Conservation (phyloP, 2,888 invertebrate genomes). For the Hemicrepidius hirtus region DNA sequence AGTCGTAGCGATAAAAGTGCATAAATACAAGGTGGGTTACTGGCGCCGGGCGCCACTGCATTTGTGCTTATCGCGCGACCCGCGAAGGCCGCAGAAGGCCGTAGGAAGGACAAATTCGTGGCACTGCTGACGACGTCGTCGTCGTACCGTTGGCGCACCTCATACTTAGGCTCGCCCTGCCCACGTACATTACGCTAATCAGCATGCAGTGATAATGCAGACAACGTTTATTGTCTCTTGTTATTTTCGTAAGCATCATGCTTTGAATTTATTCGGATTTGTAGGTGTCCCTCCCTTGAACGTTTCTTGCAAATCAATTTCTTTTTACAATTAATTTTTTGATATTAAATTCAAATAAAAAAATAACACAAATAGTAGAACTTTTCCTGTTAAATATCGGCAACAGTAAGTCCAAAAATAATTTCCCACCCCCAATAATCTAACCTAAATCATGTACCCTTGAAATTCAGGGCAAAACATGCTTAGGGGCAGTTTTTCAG, state of each 20-base stretch:
- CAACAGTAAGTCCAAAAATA: no score
- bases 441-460: no score
- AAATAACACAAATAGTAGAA: no score
- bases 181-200: constrained; percentile 39
- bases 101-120: constrained; percentile 62
- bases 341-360: no score
- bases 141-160: constrained; percentile 46
- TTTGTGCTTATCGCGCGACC: constrained; percentile 67
- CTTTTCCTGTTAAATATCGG: no score
- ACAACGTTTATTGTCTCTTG: constrained; percentile 35
- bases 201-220: constrained; percentile 45
- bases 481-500: no score
- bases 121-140: constrained; percentile 29
- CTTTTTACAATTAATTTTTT: no score
- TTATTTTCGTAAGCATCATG: constrained; percentile 32
- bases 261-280: background rate
- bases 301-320: background rate
- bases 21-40: constrained; percentile 59
- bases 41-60: constrained; percentile 69
- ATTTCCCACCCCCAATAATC: no score
- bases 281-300: background rate
- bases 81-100: constrained; percentile 65
- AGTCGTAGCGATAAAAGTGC: constrained; percentile 40
- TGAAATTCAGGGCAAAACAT: no score
- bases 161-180: constrained; percentile 39